Percentiles rank a stretch among this genome's conserved stretches.
Conservation (phyloP, 1,140 invertebrate species). For the Drosophila ambigua region DNA sequence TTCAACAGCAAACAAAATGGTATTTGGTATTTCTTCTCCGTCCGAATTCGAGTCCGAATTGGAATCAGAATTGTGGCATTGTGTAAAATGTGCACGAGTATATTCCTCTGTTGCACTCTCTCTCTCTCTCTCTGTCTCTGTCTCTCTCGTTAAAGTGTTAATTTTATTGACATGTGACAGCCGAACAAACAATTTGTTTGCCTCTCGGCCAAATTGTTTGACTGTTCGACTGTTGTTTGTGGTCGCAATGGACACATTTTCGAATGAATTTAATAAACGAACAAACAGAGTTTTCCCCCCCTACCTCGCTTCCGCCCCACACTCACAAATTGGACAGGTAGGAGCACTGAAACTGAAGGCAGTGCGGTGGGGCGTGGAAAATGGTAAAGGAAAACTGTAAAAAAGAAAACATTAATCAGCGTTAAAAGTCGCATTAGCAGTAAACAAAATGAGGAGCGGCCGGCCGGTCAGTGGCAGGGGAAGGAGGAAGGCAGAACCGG, state of each 20-base stretch:
- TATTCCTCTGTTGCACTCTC: constrained; percentile 1
- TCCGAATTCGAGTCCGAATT: not conserved
- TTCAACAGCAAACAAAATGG: constrained; percentile 57
- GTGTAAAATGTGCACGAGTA: constrained; percentile 25
- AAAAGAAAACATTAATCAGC: constrained; percentile 77
- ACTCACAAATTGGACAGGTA: constrained; percentile 47
- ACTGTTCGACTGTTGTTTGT: constrained; percentile 45
- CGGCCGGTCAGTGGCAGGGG: not conserved
- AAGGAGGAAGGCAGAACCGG: not conserved
- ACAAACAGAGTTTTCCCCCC: constrained; percentile 2
- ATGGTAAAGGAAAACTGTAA: constrained; percentile 40
- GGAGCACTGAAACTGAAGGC: not conserved
- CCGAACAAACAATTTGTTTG: constrained; percentile 67
- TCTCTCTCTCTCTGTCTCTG: not conserved
- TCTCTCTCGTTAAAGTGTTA: constrained; percentile 64
- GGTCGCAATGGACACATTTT: constrained; percentile 67
- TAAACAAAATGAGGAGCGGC: constrained; percentile 68
- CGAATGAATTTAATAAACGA: constrained; percentile 68
- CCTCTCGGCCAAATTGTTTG: constrained; percentile 56
- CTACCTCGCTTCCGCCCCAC: not conserved
- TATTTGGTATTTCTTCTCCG: constrained; percentile 13
- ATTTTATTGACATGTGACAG: constrained; percentile 81
- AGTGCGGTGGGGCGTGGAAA: constrained; percentile 12
- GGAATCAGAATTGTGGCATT: not conserved
- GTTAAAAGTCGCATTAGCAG: constrained; percentile 81